Evolutionary conservation across 2,113 vertebrate species (phyloP), one percentile per base, ranked within the genome.

Genomic region (Corythornis cristatus): DNA sequence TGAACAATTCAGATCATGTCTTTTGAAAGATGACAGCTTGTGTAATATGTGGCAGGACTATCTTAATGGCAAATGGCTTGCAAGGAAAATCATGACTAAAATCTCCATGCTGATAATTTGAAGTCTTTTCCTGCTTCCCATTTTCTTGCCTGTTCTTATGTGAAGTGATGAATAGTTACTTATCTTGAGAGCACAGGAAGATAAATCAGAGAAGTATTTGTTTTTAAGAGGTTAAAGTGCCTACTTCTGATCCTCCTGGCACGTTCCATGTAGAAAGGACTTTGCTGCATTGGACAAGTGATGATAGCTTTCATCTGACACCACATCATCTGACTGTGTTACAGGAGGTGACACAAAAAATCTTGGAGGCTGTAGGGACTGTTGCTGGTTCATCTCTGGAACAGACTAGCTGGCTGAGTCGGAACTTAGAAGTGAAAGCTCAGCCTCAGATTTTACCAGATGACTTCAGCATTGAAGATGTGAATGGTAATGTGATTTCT

Each of bases 321-420:
- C 13, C 45, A 17, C 40, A 9, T 80, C 72, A 15, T 54, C 70
- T 86, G 68, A 8, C 88, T 75, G 2, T 22, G 5, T 97, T 83
- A 29, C 77, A 99, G 99, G 99, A 99, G 61, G 98, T 99, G 96
- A 99, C 99, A 40, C 99, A 99, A 74, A 98, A 98, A 92, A 98
- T 99, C 91, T 96, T 99, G 19, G 99, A 99, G 91, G 98, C 98
- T 7, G 98, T 99, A 43, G 99, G 99, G 3, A 98, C 97, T 28
- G 97, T 99, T 42, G 99, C 99, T 19, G 99, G 99, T 6, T 99
- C 99, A 1, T 99, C 99, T 68, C 96, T 99, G 89, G 99, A 99
- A 66, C 99, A 99, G 95, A 99, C 99, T 84, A 99, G 99, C 81
- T 99, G 99, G 99, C 98, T 99, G 53, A 99, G 99, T 95, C 98